Evolutionary conservation across 2,797 vertebrate genomes (phyloP).

Genomic region (Mormyrops attenuatus): DNA sequence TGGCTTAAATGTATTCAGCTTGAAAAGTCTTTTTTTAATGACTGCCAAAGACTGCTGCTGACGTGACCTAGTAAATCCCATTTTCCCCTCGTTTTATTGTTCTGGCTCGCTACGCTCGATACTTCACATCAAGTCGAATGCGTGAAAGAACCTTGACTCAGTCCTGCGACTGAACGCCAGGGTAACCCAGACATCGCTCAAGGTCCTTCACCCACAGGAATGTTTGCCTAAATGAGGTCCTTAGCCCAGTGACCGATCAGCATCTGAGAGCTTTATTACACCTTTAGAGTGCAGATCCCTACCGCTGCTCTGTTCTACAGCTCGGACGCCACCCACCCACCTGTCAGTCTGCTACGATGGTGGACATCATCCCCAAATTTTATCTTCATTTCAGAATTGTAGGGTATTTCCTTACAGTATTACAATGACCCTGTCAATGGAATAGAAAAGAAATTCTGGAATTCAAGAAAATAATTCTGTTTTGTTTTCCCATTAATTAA

Average conservation of each 20-base stretch:
- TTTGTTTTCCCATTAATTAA: not conserved
- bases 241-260: not conserved
- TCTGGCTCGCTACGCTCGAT: not conserved
- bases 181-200: not conserved
- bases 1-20: not conserved
- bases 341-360: not conserved
- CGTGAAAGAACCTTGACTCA: not conserved
- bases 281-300: not conserved
- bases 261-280: not conserved
- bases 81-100: not conserved
- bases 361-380: not conserved
- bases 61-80: not conserved
- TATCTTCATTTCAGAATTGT: not conserved
- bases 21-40: not conserved
- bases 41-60: not conserved
- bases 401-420: not conserved
- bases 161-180: not conserved
- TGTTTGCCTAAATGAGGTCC: not conserved
- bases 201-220: not conserved
- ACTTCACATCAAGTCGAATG: not conserved
- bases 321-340: not conserved
- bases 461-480: not conserved
- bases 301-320: not conserved
- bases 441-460: not conserved
- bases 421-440: not conserved